Percentiles rank a stretch among this genome's conserved stretches.
These are phyloP conservation scores for Ips nitidus DNA, from an alignment of 1,140 invertebrate genomes.

Conservation along the genomic window DNA sequence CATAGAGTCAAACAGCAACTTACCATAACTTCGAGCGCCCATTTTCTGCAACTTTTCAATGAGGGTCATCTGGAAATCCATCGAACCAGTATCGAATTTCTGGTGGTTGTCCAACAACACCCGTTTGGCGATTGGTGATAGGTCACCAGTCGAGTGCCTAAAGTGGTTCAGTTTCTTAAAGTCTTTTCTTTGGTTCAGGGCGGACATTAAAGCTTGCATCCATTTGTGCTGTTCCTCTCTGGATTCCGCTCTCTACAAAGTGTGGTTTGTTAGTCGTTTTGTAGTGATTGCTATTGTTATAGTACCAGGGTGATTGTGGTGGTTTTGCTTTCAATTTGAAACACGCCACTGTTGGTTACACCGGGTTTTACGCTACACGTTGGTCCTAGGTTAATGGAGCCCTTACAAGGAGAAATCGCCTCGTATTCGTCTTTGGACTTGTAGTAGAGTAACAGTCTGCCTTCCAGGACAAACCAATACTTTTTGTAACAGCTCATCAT, in stretches of 20 bases:
- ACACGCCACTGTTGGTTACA: slow-evolving; percentile 42
- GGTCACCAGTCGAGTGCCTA: slow-evolving; percentile 49
- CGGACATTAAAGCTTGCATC: slow-evolving; percentile 53
- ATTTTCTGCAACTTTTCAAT: slow-evolving; percentile 42
- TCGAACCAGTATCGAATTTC: slow-evolving; percentile 1
- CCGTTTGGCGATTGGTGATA: slow-evolving; percentile 25
- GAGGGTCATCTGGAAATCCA: slow-evolving; percentile 19
- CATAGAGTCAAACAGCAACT: background rate
- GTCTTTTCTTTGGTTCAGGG: slow-evolving; percentile 45
- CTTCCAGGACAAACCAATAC: slow-evolving; percentile 60
- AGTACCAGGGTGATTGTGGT: slow-evolving; percentile 56
- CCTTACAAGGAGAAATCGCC: slow-evolving; percentile 56
- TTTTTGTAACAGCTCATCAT: slow-evolving; percentile 56
- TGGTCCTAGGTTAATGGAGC: slow-evolving; percentile 57
- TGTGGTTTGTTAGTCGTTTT: slow-evolving; percentile 6
- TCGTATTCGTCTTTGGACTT: slow-evolving; percentile 57
- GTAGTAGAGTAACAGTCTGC: slow-evolving; percentile 57
- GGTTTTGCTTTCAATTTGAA: slow-evolving; percentile 55
- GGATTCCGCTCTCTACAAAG: slow-evolving; percentile 52
- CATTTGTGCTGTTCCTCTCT: slow-evolving; percentile 51
- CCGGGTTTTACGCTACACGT: slow-evolving; percentile 50
- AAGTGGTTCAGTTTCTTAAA: slow-evolving; percentile 46
- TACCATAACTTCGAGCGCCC: slow-evolving; percentile 37
- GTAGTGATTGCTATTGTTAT: background rate
- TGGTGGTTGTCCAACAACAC: slow-evolving; percentile 9